A percentile compares a stretch with the other conserved stretches of the same genome.
Conservation (phyloP, 2,888 invertebrate species). For the Phragmatobia fuliginosa region DNA sequence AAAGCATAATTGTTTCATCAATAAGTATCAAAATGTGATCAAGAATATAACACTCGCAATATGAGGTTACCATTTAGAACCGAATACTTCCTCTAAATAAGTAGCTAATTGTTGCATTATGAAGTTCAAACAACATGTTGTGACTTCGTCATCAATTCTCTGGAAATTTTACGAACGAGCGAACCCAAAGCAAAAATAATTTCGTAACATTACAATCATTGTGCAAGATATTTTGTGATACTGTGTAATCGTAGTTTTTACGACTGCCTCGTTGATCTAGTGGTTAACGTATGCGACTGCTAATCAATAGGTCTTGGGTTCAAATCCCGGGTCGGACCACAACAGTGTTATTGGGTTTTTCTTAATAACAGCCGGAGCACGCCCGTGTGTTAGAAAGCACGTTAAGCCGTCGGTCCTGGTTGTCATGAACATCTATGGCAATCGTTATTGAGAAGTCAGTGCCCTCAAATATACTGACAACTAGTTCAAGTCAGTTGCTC, state of each 20-base stretch:
- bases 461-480: too few relatives aligned
- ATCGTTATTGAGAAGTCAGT: too few relatives aligned
- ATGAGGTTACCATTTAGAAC: conserved; percentile 11
- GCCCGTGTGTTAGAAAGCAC: too few relatives aligned
- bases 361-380: too few relatives aligned
- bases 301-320: too few relatives aligned
- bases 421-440: too few relatives aligned
- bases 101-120: conserved; percentile 5
- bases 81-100: conserved; percentile 5
- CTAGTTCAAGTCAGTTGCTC: too few relatives aligned
- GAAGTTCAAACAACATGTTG: neutral
- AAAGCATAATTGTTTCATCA: conserved; percentile 5
- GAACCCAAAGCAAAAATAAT: neutral
- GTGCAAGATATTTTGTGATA: conserved; percentile 9
- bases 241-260: neutral
- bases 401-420: too few relatives aligned
- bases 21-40: conserved; percentile 7
- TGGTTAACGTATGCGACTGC: too few relatives aligned
- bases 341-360: too few relatives aligned
- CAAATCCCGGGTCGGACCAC: too few relatives aligned
- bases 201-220: conserved; percentile 13
- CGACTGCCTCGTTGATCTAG: too few relatives aligned
- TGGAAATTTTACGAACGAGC: neutral
- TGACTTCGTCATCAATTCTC: neutral
- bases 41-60: conserved; percentile 3